Evolutionary conservation across 37 sponge, comb jelly and placozoan species (phyloP).

Genomic region (Diacarnus erythraeanus): DNA sequence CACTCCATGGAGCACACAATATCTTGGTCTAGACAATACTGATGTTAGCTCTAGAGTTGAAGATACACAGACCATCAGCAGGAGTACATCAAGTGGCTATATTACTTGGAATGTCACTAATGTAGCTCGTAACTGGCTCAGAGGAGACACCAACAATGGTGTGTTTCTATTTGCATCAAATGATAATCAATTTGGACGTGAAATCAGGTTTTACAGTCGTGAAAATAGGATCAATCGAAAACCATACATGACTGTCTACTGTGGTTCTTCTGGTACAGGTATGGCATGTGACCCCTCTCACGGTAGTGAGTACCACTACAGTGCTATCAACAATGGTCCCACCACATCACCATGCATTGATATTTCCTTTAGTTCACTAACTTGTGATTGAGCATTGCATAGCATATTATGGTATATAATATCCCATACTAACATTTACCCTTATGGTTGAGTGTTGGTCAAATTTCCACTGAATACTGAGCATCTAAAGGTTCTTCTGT

Average conservation of each 20-base stretch:
- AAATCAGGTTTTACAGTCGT: slow-evolving; percentile 12
- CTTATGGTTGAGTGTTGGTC: too few species aligned
- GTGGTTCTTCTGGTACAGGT: too few species aligned
- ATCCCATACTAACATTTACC: too few species aligned
- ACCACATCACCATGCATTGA: too few species aligned
- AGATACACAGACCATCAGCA: not conserved
- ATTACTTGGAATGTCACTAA: slow-evolving; percentile 3
- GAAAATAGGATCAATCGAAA: not conserved
- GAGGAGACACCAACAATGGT: slow-evolving; percentile 24
- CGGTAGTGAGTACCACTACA: too few species aligned
- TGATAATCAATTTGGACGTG: slow-evolving; percentile 11
- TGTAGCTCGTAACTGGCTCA: slow-evolving; percentile 12
- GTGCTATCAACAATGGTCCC: too few species aligned
- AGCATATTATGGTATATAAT: too few species aligned
- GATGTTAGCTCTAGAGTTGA: not conserved
- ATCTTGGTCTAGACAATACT: slow-evolving; percentile 6
- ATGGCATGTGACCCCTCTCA: too few species aligned
- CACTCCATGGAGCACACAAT: not conserved
- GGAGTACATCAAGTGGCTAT: slow-evolving; percentile 12
- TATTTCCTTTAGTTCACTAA: too few species aligned
- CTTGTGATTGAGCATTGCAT: too few species aligned
- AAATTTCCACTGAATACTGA: too few species aligned
- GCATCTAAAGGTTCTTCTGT: too few species aligned
- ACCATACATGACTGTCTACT: not conserved
- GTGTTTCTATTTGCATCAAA: slow-evolving; percentile 1